Base-by-base conservation (phyloP, 1,140 invertebrate genomes). In the Listronotus bonariensis region DNA sequence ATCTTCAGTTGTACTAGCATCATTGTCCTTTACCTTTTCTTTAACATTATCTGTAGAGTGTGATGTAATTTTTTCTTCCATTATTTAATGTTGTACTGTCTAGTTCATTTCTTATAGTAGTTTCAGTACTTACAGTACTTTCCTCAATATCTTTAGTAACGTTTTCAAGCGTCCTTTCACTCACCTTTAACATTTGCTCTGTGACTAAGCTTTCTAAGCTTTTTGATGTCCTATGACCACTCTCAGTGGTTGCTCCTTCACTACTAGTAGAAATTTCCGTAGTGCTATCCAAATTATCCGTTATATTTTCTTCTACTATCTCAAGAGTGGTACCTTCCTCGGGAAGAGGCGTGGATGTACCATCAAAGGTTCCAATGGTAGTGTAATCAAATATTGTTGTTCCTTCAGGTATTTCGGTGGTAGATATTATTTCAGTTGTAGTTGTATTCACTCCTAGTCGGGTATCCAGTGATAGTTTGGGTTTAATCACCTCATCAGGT, bases 221-320 rank as follows among this genome's bases (percentile, higher is more conserved):
- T 40, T 59, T 59, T 8, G 46, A 48, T 1, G 59, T 61, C 17
- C 38, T 61, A 11, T 4, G 9, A n/a, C 4, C 17, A n/a, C 18
- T 56, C 15, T 45, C 20, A 11, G 26, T 43, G 3, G 66, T 60
- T 11, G 38, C 31, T 12, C 8, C 52, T 14, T 57, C 55, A 31
- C 10, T 45, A 26, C 12, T 34, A 32, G 6, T 43, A 1, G 31
- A 7, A n/a, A 38, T 38, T 40, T 57, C 41, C 12, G 10, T 15
- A 6, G 36, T 34, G 14, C 17, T 7, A 52, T 38, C 41, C 0
- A 31, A 14, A 8, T 17, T 14, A 12, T 53, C 36, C 53, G 48
- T 65, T 61, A 46, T 36, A 10, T 17, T 20, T 60, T 57, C 46
- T 43, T 34, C 53, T 20, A 57, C 59, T 38, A 49, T 58, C 43